Base-by-base conservation (phyloP, 2,888 invertebrate species). In the Himalopsyche anomala region DNA sequence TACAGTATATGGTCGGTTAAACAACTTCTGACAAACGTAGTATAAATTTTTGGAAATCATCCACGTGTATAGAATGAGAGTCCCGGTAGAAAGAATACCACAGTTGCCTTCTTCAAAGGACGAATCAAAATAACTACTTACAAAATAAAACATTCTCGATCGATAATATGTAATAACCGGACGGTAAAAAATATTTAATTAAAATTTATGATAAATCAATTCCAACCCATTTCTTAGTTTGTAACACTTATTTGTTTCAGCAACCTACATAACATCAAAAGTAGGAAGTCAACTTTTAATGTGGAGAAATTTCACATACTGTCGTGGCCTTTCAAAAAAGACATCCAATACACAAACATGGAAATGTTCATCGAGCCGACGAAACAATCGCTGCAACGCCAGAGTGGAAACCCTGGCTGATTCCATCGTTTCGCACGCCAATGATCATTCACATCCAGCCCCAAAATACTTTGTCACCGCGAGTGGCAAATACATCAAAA, bases 241-340 rank as follows among this genome's bases (percentile, higher is more conserved):
- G 0, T 9, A 15, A 3, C 2, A 15, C 12, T 51, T 15, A 15
- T 19, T 62, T 62, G n/a, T 62, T 62, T 19, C 62, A 62, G 62
- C 19, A 9, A 19, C 62, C 2, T 62, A 62, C 62, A 62, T 62
- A 62, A n/a, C 62, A 4, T 62, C 62, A 6, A 62, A 19, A 62
- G 9, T 8, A 0, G 62, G 62, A 8, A 62, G 11, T 62, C n/a
- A 62, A 28, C 62, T 62, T 62, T 62, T 62, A 28, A 6, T 62
- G 15, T 62, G 62, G 62, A 62, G 11, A 62, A 62, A 62, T 8
- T 62, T 62, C 62, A 62, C 62, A 19, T 62, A 62, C 62, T 62
- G 62, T 62, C 62, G 62, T 28, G 19, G 2, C n/a, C 0, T 8
- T 62, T n/a, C 11, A 8, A n/a, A 28, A 15, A 62, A 62, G 11